Conservation (phyloP, 2,797 vertebrate genomes). For the Ambastaia sidthimunki region DNA sequence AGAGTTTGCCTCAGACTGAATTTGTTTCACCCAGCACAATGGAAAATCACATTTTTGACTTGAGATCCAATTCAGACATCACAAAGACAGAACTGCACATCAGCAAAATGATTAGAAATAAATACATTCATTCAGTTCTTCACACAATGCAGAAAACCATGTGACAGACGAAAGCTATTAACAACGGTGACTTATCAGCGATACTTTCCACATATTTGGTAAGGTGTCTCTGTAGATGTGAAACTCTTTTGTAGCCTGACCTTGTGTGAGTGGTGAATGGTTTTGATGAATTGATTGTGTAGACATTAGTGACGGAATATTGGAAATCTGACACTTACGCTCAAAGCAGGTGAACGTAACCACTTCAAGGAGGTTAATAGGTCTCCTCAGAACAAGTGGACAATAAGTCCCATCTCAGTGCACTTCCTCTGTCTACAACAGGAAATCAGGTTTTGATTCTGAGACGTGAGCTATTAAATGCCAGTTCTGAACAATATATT, state of each 20-base stretch:
- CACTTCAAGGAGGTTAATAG: slow-evolving; percentile 50
- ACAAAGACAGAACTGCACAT: slow-evolving; percentile 32
- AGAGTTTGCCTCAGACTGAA: slow-evolving; percentile 34
- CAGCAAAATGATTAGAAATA: slow-evolving; percentile 40
- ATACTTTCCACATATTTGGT: slow-evolving; percentile 37
- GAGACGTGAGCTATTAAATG: slow-evolving; percentile 32
- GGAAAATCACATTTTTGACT: slow-evolving; percentile 40
- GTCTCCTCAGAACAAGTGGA: slow-evolving; percentile 41
- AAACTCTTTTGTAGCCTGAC: slow-evolving; percentile 29
- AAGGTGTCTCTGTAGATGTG: slow-evolving; percentile 15
- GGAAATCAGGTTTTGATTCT: slow-evolving; percentile 40
- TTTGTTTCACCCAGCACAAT: not conserved
- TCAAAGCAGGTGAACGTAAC: slow-evolving; percentile 39
- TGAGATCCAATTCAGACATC: slow-evolving; percentile 9
- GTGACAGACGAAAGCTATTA: slow-evolving; percentile 20
- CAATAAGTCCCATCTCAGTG: slow-evolving; percentile 44
- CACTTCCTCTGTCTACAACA: slow-evolving; percentile 42
- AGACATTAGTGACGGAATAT: slow-evolving; percentile 52
- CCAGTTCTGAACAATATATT: slow-evolving; percentile 27
- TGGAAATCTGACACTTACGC: slow-evolving; percentile 52
- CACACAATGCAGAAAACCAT: not conserved
- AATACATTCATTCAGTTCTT: slow-evolving; percentile 38
- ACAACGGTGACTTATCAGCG: slow-evolving; percentile 21
- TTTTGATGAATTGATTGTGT: slow-evolving; percentile 45
- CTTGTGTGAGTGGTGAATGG: slow-evolving; percentile 14